Base-by-base conservation (phyloP, 64 coral and sea anemone genomes). In the Pachyseris speciosa region DNA sequence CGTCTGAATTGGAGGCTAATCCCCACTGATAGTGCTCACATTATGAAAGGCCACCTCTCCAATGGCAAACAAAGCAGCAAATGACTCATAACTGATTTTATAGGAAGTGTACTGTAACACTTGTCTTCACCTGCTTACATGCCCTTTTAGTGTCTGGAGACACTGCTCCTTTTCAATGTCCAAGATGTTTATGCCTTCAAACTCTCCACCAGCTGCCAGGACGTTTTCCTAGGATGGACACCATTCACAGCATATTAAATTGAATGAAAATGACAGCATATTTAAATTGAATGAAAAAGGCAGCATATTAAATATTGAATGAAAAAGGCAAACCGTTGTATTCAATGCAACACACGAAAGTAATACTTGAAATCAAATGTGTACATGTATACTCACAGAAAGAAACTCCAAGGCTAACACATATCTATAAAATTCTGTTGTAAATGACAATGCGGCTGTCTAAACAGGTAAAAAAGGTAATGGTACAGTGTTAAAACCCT, bases 391-490 rank as follows among this genome's bases (percentile, higher is more conserved):
- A 90, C 79, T 72, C 89, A 96, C 95, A 44, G 86, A 75, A 67
- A 96, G 67, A 29, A 96, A 96, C 38, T 96, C 84, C 22, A 96
- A 28, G 8, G 90, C 95, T 36, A 96, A 72, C 17, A 96, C 95
- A 80, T 86, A 87, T 84, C 84, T 89, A 13, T 86, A 53, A n/a
- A 96, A 83, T 84, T 93, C 80, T 60, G 93, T 49, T 45, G 95
- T 96, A 77, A 61, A 96, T 5, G 95, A 93, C 48, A 96, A 26
- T 32, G 95, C 74, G n/a, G 95, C 95, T 41, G 95, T 96, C 95
- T 96, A 76, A 36, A 49, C 5, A n/a, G n/a, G n/a, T n/a, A n/a
- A n/a, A n/a, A n/a, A n/a, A n/a, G n/a, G n/a, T n/a, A n/a, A n/a
- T n/a, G n/a, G n/a, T n/a, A n/a, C n/a, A n/a, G n/a, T n/a, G n/a